Percentiles rank a stretch among this genome's conserved stretches.
Evolutionary conservation across 2,797 vertebrate genomes (phyloP).

Genomic region (Emys orbicularis): DNA sequence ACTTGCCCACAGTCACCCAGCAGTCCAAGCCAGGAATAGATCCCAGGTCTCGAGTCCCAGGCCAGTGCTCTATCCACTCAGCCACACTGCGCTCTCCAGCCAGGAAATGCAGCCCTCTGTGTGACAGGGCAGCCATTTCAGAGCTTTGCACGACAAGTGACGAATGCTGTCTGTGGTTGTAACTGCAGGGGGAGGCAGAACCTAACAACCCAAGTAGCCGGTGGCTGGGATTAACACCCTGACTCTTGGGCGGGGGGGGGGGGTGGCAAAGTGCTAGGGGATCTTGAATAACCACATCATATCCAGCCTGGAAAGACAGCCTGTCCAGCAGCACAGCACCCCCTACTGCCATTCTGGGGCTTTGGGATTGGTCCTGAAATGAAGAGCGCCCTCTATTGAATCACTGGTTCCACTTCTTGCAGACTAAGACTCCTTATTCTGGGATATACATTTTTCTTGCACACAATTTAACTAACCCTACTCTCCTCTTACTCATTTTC

Average conservation of each 20-base stretch:
- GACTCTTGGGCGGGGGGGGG: neutral
- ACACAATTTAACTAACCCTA: neutral
- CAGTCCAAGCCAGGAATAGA: neutral
- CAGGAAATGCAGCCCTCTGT: neutral
- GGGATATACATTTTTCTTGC: rapidly evolving
- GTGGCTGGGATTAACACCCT: neutral
- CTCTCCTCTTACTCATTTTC: rapidly evolving
- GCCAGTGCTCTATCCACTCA: neutral
- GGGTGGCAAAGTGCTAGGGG: neutral
- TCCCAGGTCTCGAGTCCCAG: neutral
- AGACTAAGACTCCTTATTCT: neutral
- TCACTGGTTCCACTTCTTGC: neutral
- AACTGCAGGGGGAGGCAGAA: neutral
- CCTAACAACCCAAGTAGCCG: neutral
- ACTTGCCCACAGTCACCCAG: neutral
- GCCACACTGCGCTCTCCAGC: neutral
- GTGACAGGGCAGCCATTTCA: neutral
- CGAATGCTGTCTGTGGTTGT: neutral
- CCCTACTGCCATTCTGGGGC: rapidly evolving
- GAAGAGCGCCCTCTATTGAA: too few relatives aligned
- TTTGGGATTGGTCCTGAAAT: too few relatives aligned
- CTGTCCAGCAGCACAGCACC: neutral
- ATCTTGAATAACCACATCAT: neutral
- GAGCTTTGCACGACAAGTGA: neutral
- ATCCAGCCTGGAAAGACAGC: neutral